Evolutionary conservation across 2,888 invertebrate species (phyloP), one percentile per base, ranked within the genome.

Genomic region (Heliconius charithonia): DNA sequence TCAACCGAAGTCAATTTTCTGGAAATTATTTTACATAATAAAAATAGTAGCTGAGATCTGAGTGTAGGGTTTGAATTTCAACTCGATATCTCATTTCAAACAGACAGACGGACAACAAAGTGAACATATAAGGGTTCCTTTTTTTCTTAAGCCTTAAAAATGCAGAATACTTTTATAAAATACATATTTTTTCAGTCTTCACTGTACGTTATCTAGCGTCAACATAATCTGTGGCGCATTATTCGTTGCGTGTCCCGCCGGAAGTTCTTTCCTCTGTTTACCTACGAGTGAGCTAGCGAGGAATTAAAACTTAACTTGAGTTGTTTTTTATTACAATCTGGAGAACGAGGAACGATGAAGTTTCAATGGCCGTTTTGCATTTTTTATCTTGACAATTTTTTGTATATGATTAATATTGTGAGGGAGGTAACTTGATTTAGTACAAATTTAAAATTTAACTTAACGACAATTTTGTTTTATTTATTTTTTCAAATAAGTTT

Each of bases 271-370:
- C 85, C 85, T 86, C 86, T 88, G 87, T 87, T 89, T 88, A 86
- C 88, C 86, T 87, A 88, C 69, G 41, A 69, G 69, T 69, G 69
- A 89, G 87, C 88, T 89, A 87, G 83, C 86, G 84, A 72, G 87
- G 87, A 87, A 87, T 89, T 88, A 87, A 88, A 90, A 89, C 87
- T 90, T 88, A 83, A 81, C 73, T 80, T 82, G 84, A 87, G 85
- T 86, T 87, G 86, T 85, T 88, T 87, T 87, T 87, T 85, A 87
- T 86, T 86, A 84, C 86, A 86, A 88, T 85, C 85, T 85, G 82
- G 59, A 76, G 80, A 41, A 78, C 59, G 69, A 16, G 70, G 51
- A 70, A 78, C 79, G 76, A 16, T 56, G 32, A 83, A 83, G 83
- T 82, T 82, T 81, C 77, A 79, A 80, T 80, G 77, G 79, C 79